Evolutionary conservation across 2,797 vertebrate genomes (phyloP), one percentile per base, ranked within the genome.

Genomic region (Rhynchonycteris naso): DNA sequence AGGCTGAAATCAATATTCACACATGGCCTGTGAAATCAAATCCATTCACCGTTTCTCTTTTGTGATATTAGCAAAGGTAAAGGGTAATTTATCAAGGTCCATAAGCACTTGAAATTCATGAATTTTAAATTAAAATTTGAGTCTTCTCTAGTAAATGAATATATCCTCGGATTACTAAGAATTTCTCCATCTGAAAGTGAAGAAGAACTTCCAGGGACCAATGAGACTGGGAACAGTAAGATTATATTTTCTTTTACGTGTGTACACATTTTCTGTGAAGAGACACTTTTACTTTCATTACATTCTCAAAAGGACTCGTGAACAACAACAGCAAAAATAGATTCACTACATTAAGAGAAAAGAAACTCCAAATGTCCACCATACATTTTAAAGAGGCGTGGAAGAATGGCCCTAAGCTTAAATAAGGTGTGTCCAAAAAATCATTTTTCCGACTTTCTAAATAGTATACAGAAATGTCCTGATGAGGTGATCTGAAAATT

Each of bases 1-100:
- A 47, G 93, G 26, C 33, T 94, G 69, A 97, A 96, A 95, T 95
- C 93, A 86, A 91, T 95, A 95, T 93, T 92, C 90, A 95, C 91
- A 88, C 71, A 79, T 47, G 86, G 71, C 61, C 95, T 92, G 59
- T 94, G 95, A 90, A 92, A 96, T 76, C 22, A 7, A 95, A 94
- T 91, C 2, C 7, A 90, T 94, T 94, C 43, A 71, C 90, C 69
- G n/a, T 76, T 78, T 92, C 89, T 61, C 47, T 15, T 81, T 93
- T 18, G 1, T 74, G 54, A 71, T 87, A 96, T 91, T 95, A 93
- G 69, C 35, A 87, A 66, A 78, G 82, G 85, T 89, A 82, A 94
- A 88, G 38, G 54, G 79, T 68, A 78, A 87, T 96, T 96, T 92
- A 83, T 88, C 56, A 94, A 69, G 68, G 65, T 71, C 33, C 4